Conservation (phyloP, 2,797 vertebrate genomes). For the Centroberyx gerrardi region DNA sequence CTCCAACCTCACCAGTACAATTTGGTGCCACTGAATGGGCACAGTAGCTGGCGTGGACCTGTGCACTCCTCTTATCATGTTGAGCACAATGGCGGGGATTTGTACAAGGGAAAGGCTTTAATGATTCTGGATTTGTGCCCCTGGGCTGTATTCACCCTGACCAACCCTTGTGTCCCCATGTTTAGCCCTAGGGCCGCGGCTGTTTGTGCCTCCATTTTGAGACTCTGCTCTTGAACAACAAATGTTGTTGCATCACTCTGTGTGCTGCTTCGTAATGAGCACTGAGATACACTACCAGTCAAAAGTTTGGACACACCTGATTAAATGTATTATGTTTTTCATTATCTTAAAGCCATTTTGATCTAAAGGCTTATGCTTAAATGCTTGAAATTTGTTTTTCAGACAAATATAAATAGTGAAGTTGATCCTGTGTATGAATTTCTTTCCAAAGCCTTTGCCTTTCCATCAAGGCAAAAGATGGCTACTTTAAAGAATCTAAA, state of each 20-base stretch:
- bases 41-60: constrained; percentile 47
- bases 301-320: too few relatives aligned
- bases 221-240: constrained; percentile 1
- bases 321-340: too few relatives aligned
- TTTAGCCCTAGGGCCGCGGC: constrained; percentile 17
- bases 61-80: constrained; percentile 60
- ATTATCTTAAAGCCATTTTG: too few relatives aligned
- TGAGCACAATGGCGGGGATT: constrained; percentile 58
- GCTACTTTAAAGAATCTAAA: too few relatives aligned
- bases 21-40: constrained; percentile 52
- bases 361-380: too few relatives aligned
- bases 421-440: too few relatives aligned
- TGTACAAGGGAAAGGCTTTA: constrained; percentile 56
- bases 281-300: not conserved
- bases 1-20: constrained; percentile 42
- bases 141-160: constrained; percentile 30
- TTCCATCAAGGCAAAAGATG: too few relatives aligned
- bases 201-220: constrained; percentile 35
- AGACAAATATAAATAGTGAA: too few relatives aligned
- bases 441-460: too few relatives aligned
- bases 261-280: not conserved
- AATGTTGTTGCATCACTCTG: not conserved
- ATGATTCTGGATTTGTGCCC: constrained; percentile 59
- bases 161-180: constrained; percentile 10
- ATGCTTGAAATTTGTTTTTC: too few relatives aligned